Conservation (phyloP, 2,888 invertebrate species). For the Prosapia bicincta region DNA sequence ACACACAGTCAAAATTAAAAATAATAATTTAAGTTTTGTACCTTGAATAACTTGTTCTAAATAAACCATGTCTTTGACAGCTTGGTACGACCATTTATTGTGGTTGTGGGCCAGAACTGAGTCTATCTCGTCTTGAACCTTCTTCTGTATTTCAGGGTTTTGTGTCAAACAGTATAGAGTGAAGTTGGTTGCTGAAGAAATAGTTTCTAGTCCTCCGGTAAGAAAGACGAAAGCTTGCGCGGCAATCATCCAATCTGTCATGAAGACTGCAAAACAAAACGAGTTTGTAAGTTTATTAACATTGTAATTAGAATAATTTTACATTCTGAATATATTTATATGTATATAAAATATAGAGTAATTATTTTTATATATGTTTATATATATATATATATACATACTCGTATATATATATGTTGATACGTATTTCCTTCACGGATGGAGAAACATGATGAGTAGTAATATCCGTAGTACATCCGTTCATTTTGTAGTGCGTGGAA, state of each 20-base stretch:
- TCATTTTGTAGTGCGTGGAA: too few relatives aligned
- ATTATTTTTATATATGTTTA: too few relatives aligned
- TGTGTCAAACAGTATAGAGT: constrained; percentile 51
- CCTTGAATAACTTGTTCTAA: constrained; percentile 50
- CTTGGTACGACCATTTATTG: constrained; percentile 48
- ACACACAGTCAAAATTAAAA: too few relatives aligned
- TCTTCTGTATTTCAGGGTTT: constrained; percentile 49
- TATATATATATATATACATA: too few relatives aligned
- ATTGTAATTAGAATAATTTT: too few relatives aligned
- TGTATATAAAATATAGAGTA: too few relatives aligned
- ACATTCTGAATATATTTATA: too few relatives aligned
- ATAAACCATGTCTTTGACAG: constrained; percentile 50
- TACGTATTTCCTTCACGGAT: too few relatives aligned
- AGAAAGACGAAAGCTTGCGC: constrained; percentile 56
- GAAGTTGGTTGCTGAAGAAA: constrained; percentile 49
- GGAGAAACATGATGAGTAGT: too few relatives aligned
- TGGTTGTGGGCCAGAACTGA: constrained; percentile 33
- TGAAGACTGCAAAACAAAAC: constrained; percentile 28
- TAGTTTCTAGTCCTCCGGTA: constrained; percentile 54
- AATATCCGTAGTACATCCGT: too few relatives aligned
- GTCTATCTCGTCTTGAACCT: constrained; percentile 35
- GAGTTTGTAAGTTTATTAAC: too few relatives aligned
- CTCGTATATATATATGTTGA: too few relatives aligned
- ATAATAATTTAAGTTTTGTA: constrained; percentile 35
- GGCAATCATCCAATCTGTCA: constrained; percentile 39